These are phyloP conservation scores for Semotilus atromaculatus DNA, from an alignment of 2,797 vertebrate genomes.

Conservation along the genomic window DNA sequence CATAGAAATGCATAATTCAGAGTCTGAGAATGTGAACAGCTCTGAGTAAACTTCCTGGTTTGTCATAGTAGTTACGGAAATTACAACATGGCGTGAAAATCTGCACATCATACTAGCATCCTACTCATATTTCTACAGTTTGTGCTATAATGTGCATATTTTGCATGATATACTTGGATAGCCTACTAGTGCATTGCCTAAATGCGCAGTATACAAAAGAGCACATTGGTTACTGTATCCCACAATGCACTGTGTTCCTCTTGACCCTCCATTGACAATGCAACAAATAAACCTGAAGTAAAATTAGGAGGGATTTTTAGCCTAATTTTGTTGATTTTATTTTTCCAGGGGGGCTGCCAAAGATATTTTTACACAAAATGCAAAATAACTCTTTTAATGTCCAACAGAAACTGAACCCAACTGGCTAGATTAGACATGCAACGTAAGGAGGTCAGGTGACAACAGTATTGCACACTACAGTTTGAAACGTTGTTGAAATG, in stretches of 20 bases:
- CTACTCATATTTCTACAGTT: neutral
- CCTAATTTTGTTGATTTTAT: neutral
- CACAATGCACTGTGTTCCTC: neutral
- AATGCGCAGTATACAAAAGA: neutral
- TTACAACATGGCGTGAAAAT: neutral
- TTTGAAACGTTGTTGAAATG: neutral
- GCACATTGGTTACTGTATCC: neutral
- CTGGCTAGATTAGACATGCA: neutral
- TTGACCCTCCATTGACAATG: neutral
- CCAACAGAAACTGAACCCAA: neutral
- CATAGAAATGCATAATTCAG: constrained; percentile 13
- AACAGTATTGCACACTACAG: neutral
- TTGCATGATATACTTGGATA: neutral
- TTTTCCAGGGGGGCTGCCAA: neutral
- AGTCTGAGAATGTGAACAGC: neutral
- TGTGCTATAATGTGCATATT: neutral
- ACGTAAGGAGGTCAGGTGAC: neutral
- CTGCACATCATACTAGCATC: neutral
- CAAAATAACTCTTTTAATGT: neutral
- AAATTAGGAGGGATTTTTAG: neutral
- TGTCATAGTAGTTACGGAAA: neutral
- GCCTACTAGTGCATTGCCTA: neutral
- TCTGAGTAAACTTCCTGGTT: neutral
- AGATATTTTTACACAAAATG: neutral
- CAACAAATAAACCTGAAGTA: too few relatives aligned